A percentile compares a stretch with the other conserved stretches of the same genome.
Evolutionary conservation across 2,113 vertebrate species (phyloP).

Genomic region (Percina caprodes): DNA sequence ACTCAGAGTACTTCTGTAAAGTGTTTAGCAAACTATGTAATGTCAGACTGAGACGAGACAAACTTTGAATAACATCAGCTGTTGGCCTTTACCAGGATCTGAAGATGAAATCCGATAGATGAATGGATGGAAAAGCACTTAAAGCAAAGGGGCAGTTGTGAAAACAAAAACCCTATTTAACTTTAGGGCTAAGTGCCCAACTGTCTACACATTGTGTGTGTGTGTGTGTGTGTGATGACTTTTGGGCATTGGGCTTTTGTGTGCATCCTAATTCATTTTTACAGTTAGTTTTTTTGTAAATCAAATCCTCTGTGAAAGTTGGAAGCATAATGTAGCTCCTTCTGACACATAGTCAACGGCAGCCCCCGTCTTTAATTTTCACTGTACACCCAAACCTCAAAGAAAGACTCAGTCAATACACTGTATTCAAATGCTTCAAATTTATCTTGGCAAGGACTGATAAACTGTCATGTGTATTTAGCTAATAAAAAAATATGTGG

Average conservation of each 20-base stretch:
- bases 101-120: slow-evolving; percentile 42
- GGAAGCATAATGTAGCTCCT: background rate
- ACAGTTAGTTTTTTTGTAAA: background rate
- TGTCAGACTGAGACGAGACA: slow-evolving; percentile 25
- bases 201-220: background rate
- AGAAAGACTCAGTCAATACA: background rate
- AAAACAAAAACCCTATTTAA: slow-evolving; percentile 31
- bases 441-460: background rate
- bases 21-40: slow-evolving; percentile 39
- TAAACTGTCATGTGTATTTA: background rate
- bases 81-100: slow-evolving; percentile 45
- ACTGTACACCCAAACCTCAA: background rate
- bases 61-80: slow-evolving; percentile 51
- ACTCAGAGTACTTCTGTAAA: slow-evolving; percentile 37
- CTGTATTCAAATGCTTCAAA: background rate
- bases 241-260: background rate
- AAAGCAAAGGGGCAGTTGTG: slow-evolving; percentile 18
- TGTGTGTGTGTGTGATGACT: background rate
- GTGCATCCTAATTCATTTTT: background rate
- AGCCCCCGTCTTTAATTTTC: background rate
- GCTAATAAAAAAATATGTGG: background rate
- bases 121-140: slow-evolving; percentile 40
- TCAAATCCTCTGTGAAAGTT: background rate
- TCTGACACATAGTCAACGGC: background rate
- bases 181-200: slow-evolving; percentile 9